Conservation (phyloP, 2,113 vertebrate genomes). For the Hypanus sabinus region DNA sequence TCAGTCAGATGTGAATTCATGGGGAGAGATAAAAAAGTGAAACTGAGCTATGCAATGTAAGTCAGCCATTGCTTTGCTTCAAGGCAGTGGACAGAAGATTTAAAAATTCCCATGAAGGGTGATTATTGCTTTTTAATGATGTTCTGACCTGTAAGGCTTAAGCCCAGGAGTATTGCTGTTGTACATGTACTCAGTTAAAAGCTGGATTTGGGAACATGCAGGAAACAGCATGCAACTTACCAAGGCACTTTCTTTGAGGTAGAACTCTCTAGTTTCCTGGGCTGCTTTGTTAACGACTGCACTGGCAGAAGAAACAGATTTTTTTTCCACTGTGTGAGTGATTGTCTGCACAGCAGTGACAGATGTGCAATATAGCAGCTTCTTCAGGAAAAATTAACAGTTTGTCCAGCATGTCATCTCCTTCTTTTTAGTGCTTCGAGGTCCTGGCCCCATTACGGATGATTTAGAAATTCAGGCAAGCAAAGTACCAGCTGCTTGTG, state of each 20-base stretch:
- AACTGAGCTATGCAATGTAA: slow-evolving; percentile 12
- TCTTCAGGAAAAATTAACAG: slow-evolving; percentile 86
- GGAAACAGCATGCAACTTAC: slow-evolving; percentile 25
- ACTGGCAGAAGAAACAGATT: slow-evolving; percentile 53
- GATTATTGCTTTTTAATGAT: slow-evolving; percentile 38
- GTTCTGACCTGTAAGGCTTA: slow-evolving; percentile 37
- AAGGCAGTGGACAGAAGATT: slow-evolving; percentile 34
- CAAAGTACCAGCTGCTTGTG: slow-evolving; percentile 63
- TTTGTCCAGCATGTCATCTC: slow-evolving; percentile 92
- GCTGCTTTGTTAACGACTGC: slow-evolving; percentile 54
- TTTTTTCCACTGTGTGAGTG: slow-evolving; percentile 56
- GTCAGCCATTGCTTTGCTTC: slow-evolving; percentile 16
- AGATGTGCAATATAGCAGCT: slow-evolving; percentile 88
- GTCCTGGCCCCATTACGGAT: slow-evolving; percentile 98
- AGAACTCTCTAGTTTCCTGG: slow-evolving; percentile 49
- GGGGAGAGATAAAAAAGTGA: background rate
- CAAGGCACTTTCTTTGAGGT: slow-evolving; percentile 43
- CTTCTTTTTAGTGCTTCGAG: slow-evolving; percentile 88
- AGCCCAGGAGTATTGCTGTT: slow-evolving; percentile 32
- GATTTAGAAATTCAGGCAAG: slow-evolving; percentile 92
- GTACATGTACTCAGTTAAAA: slow-evolving; percentile 33
- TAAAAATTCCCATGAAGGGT: slow-evolving; percentile 36
- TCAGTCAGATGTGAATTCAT: slow-evolving; percentile 14
- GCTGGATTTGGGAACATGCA: slow-evolving; percentile 16
- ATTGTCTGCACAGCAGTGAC: slow-evolving; percentile 79